Percentiles rank a stretch among this genome's conserved stretches.
phyloP scores from a whole-genome alignment of 2,113 vertebrate genomes.

The Notiomystis cincta region DNA sequence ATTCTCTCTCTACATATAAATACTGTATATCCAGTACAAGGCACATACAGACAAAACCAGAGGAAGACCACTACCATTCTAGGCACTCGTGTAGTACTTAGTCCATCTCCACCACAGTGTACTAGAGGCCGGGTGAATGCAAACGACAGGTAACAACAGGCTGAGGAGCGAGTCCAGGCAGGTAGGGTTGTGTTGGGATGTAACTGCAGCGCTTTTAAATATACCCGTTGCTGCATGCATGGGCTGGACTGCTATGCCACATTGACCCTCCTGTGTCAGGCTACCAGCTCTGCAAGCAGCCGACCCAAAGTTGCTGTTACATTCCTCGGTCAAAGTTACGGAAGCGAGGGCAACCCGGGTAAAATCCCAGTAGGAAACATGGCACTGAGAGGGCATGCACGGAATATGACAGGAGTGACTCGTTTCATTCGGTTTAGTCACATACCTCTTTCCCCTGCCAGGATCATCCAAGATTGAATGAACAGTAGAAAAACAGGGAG shows the following conservation, averaged over 20 bases:
- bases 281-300: slow-evolving; percentile 81
- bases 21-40: slow-evolving; percentile 76
- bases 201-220: slow-evolving; percentile 78
- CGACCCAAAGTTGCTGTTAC: slow-evolving; percentile 74
- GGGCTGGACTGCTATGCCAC: slow-evolving; percentile 67
- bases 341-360: slow-evolving; percentile 76
- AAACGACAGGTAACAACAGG: slow-evolving; percentile 76
- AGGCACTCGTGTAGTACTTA: slow-evolving; percentile 51
- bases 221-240: slow-evolving; percentile 79
- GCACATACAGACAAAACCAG: slow-evolving; percentile 73
- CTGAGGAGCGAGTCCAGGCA: slow-evolving; percentile 75
- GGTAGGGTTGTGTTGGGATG: slow-evolving; percentile 73
- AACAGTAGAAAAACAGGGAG: slow-evolving; percentile 90
- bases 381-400: slow-evolving; percentile 88
- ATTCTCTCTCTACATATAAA: slow-evolving; percentile 81
- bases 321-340: slow-evolving; percentile 76
- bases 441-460: slow-evolving; percentile 99
- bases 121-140: slow-evolving; percentile 58
- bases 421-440: slow-evolving; percentile 80
- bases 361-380: slow-evolving; percentile 77
- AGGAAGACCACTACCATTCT: slow-evolving; percentile 68
- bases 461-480: slow-evolving; percentile 88
- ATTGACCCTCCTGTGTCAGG: slow-evolving; percentile 70
- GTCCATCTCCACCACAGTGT: slow-evolving; percentile 50
- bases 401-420: slow-evolving; percentile 81